Percentiles rank a stretch among this genome's conserved stretches.
phyloP scores from a whole-genome alignment of 1,140 invertebrate species.

The Notospermus geniculatus region DNA sequence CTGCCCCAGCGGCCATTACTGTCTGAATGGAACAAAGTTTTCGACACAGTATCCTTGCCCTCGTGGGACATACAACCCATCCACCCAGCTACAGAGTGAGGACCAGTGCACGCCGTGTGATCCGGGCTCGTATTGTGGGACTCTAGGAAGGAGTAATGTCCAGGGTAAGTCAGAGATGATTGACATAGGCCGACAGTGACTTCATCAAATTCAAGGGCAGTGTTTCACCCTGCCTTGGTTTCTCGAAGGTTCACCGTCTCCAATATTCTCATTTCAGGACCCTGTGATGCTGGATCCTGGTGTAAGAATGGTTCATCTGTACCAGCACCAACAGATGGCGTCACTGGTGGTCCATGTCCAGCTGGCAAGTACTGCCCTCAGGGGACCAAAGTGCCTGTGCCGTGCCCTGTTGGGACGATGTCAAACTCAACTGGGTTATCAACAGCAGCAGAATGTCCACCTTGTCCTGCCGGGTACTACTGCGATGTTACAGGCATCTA shows the following conservation, averaged over 20 bases:
- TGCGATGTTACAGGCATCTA: conserved; percentile 42
- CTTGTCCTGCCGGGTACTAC: conserved; percentile 44
- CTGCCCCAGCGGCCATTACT: conserved; percentile 48
- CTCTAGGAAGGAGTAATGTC: conserved; percentile 28
- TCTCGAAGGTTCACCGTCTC: no score
- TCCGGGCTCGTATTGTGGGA: conserved; percentile 44
- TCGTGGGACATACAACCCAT: conserved; percentile 41
- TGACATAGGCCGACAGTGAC: no score
- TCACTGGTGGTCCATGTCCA: conserved; percentile 42
- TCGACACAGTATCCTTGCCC: conserved; percentile 45
- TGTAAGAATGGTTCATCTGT: conserved; percentile 45
- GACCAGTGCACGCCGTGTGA: conserved; percentile 40
- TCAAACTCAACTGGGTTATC: conserved; percentile 45
- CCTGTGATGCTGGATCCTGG: conserved; percentile 43
- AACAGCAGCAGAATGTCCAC: conserved; percentile 30
- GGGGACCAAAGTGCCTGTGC: conserved; percentile 35
- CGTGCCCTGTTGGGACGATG: conserved; percentile 45
- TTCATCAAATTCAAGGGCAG: no score
- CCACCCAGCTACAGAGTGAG: conserved; percentile 28
- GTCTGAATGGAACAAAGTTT: conserved; percentile 45
- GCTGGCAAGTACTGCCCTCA: conserved; percentile 40
- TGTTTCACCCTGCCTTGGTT: no score
- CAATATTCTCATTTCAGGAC: conserved; percentile 35
- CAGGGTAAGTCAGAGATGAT: no score
- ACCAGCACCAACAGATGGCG: conserved; percentile 42